Percentiles rank a stretch among this genome's conserved stretches.
These are phyloP conservation scores for Chrysopa pallens DNA, from an alignment of 1,140 invertebrate species.

Conservation along the genomic window DNA sequence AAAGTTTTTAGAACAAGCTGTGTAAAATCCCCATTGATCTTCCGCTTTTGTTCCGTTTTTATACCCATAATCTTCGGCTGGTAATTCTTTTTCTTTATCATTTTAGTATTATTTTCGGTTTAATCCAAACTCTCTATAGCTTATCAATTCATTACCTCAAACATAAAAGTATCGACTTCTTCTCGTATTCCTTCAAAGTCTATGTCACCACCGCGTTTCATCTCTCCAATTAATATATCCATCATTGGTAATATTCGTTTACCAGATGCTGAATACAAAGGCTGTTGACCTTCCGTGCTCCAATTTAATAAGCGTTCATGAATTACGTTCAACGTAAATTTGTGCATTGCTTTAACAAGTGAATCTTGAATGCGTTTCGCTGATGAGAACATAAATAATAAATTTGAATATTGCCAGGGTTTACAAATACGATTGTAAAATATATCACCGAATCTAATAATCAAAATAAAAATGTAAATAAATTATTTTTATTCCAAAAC, in stretches of 20 bases:
- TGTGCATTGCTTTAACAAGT: constrained; percentile 34
- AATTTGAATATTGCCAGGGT: constrained; percentile 36
- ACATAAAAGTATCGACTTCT: constrained; percentile 72
- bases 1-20: too few species aligned
- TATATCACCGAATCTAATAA: constrained; percentile 21
- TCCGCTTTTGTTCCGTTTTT: too few species aligned
- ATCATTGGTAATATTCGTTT: constrained; percentile 43
- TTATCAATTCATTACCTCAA: too few species aligned
- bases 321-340: constrained; percentile 33
- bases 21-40: too few species aligned
- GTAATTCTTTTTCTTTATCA: too few species aligned
- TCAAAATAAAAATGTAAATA: too few species aligned
- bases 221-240: constrained; percentile 50
- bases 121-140: too few species aligned
- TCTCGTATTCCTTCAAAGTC: constrained; percentile 50
- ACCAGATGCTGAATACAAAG: neutral
- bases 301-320: constrained; percentile 6
- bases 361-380: constrained; percentile 25
- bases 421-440: constrained; percentile 28
- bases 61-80: too few species aligned
- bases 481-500: too few species aligned
- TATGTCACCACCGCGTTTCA: constrained; percentile 27
- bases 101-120: too few species aligned
- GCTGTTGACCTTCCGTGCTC: neutral
- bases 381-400: constrained; percentile 29